A percentile compares a stretch with the other conserved stretches of the same genome.
phyloP scores from a whole-genome alignment of 2,113 vertebrate genomes.

The Otis tarda region DNA sequence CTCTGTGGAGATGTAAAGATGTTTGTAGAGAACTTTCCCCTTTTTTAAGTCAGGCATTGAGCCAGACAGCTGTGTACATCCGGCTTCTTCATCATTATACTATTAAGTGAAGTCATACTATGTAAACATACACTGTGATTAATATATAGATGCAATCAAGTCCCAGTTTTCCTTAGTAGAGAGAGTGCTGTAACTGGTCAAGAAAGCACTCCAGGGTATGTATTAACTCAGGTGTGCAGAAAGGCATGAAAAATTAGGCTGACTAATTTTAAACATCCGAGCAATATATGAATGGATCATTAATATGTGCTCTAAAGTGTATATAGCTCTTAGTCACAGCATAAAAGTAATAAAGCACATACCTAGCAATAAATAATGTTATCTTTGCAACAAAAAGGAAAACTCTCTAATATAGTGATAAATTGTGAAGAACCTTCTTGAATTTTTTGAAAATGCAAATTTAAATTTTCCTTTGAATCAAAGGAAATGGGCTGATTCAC shows the following conservation, averaged over 20 bases:
- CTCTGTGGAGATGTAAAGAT: conserved; percentile 6
- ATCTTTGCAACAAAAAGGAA: not conserved
- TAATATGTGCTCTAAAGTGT: not conserved
- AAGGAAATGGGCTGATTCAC: not conserved
- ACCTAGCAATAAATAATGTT: conserved; percentile 7
- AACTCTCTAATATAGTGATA: not conserved
- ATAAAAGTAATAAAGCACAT: not conserved
- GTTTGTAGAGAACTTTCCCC: not conserved
- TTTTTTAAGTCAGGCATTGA: not conserved
- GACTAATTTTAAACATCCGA: conserved; percentile 38
- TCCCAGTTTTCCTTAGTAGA: not conserved
- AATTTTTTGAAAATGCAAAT: not conserved
- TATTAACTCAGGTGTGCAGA: conserved; percentile 49
- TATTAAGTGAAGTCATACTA: conserved; percentile 30
- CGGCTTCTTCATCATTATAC: not conserved
- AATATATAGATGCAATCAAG: conserved; percentile 43
- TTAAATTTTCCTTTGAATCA: not conserved
- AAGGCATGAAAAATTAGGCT: conserved; percentile 15
- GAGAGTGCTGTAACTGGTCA: not conserved
- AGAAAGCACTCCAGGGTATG: not conserved
- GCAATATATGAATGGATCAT: conserved; percentile 12
- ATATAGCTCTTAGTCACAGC: not conserved
- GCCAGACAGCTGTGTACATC: conserved; percentile 25
- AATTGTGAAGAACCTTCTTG: not conserved
- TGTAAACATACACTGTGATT: conserved; percentile 46